Percentiles rank a stretch among this genome's conserved stretches.
Evolutionary conservation across 2,888 invertebrate species (phyloP).

Genomic region (Globia sparganii): DNA sequence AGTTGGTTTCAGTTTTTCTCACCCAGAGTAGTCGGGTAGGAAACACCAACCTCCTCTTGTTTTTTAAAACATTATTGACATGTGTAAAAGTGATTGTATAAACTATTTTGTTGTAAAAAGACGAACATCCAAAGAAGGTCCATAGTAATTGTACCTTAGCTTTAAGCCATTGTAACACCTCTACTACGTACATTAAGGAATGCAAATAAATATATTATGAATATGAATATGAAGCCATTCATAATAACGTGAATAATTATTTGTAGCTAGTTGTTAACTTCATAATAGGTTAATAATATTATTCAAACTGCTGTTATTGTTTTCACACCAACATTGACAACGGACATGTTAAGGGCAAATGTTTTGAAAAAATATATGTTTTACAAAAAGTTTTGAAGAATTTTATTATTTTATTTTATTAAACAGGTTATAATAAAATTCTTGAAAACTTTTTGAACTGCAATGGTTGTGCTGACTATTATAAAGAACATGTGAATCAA

Average conservation of each 20-base stretch:
- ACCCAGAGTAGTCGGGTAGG: no score
- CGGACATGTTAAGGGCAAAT: not conserved
- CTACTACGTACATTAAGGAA: no score
- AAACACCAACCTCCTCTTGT: not conserved
- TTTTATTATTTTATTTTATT: no score
- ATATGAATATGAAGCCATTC: not conserved
- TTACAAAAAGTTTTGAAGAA: no score
- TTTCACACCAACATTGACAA: slow-evolving; percentile 9
- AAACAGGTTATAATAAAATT: not conserved
- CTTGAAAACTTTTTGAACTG: not conserved
- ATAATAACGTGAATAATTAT: not conserved
- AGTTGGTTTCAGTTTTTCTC: not conserved
- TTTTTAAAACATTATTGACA: not conserved
- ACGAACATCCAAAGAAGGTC: not conserved
- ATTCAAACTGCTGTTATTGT: slow-evolving; percentile 28
- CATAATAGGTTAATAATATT: not conserved
- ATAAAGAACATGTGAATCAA: no score
- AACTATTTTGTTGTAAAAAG: not conserved
- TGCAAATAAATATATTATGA: no score
- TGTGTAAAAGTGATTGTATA: not conserved
- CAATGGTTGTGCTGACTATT: no score
- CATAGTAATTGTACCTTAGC: no score
- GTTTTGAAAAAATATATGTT: slow-evolving; percentile 9
- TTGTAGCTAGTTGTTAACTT: not conserved
- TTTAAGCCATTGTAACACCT: no score